These are phyloP conservation scores for Drosophila paranaensis DNA, from an alignment of 2,888 invertebrate genomes.

Conservation along the genomic window DNA sequence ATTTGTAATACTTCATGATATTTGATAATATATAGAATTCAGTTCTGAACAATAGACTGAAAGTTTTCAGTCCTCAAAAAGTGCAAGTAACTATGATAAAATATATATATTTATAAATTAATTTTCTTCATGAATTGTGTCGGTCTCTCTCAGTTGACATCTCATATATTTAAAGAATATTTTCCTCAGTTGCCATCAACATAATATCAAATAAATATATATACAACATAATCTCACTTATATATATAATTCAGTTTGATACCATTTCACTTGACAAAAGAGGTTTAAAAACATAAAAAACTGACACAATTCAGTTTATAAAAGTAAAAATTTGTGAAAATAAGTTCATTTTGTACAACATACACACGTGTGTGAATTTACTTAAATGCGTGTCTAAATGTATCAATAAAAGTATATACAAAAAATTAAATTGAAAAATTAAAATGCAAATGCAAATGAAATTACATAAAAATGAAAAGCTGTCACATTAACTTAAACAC, in stretches of 20 bases:
- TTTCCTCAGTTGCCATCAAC: neutral
- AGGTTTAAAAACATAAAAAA: neutral
- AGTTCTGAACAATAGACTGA: neutral
- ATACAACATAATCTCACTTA: neutral
- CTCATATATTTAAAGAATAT: neutral
- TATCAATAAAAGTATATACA: neutral
- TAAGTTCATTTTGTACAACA: neutral
- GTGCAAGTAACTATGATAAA: no score
- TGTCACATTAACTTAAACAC: constrained; percentile 3
- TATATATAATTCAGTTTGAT: neutral
- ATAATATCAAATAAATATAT: neutral
- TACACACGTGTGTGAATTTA: neutral
- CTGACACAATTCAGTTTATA: neutral
- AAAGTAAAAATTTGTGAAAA: neutral
- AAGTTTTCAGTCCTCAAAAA: no score
- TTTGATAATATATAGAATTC: neutral
- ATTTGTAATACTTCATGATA: neutral
- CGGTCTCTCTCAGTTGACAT: no score
- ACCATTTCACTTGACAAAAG: neutral
- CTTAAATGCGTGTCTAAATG: neutral
- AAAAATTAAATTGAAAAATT: neutral
- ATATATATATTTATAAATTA: no score
- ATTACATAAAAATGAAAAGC: neutral
- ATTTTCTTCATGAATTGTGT: no score
- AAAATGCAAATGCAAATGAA: constrained; percentile 1